phyloP scores from a whole-genome alignment of 2,113 vertebrate genomes.

The Trinectes maculatus region DNA sequence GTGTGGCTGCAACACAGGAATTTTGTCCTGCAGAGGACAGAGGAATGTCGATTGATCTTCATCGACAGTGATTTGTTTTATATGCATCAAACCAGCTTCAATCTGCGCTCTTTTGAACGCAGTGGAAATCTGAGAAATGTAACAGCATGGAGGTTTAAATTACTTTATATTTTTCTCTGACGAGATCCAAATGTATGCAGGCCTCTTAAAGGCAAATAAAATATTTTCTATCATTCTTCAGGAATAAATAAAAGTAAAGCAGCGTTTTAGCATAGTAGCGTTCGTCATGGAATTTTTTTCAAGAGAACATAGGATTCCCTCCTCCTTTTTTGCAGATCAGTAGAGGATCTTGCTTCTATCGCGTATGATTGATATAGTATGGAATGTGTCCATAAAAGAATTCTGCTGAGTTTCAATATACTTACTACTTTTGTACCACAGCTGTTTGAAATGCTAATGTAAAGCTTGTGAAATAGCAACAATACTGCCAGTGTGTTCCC shows the following conservation, averaged over 20 bases:
- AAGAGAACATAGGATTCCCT: not conserved
- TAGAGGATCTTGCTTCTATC: constrained; percentile 3
- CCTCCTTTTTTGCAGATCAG: constrained; percentile 15
- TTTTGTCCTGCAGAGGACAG: constrained; percentile 27
- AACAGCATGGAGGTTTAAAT: constrained; percentile 4
- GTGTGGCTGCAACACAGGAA: constrained; percentile 33
- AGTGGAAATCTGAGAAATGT: constrained; percentile 36
- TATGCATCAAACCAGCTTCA: constrained; percentile 46
- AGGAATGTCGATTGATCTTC: constrained; percentile 38
- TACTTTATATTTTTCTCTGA: constrained; percentile 10
- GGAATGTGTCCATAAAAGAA: constrained; percentile 49
- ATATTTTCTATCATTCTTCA: not conserved
- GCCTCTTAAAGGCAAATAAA: constrained; percentile 7
- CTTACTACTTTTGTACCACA: constrained; percentile 53
- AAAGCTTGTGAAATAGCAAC: constrained; percentile 65
- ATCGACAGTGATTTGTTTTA: constrained; percentile 63
- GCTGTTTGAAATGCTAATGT: constrained; percentile 73
- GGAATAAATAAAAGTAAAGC: constrained; percentile 8
- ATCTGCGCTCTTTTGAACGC: constrained; percentile 42
- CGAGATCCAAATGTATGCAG: constrained; percentile 31
- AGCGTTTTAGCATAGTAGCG: constrained; percentile 9
- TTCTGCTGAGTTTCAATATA: constrained; percentile 59
- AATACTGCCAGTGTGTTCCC: constrained; percentile 74
- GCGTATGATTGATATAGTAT: constrained; percentile 41
- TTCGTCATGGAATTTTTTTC: constrained; percentile 8